Evolutionary conservation across 2,797 vertebrate genomes (phyloP).

Genomic region (Cryptoprocta ferox): DNA sequence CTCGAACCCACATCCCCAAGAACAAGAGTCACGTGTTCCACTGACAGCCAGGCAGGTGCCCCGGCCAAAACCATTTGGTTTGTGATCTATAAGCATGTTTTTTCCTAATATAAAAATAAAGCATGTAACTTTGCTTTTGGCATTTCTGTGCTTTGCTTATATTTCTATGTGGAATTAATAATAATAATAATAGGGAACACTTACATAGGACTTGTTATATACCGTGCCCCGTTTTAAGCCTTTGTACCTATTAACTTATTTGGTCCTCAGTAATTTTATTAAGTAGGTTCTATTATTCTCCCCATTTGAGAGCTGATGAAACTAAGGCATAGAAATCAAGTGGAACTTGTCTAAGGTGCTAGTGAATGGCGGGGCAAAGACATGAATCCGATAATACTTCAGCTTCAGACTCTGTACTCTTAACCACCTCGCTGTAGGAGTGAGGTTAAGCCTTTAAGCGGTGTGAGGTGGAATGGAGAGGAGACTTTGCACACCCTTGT

Average conservation of each 20-base stretch:
- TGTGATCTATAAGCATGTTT: slow-evolving; percentile 33
- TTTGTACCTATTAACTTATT: neutral
- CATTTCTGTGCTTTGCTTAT: neutral
- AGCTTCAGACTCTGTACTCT: neutral
- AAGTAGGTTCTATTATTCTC: neutral
- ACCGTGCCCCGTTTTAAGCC: neutral
- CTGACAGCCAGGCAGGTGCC: neutral
- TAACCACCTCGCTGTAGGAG: neutral
- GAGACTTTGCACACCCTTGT: neutral
- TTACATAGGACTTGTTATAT: neutral
- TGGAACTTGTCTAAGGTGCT: neutral
- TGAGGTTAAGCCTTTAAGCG: neutral
- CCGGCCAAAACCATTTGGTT: neutral
- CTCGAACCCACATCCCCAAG: neutral
- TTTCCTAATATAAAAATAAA: neutral
- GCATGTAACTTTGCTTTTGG: neutral
- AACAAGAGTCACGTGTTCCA: neutral
- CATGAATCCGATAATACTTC: neutral
- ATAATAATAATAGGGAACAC: neutral
- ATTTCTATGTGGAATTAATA: neutral
- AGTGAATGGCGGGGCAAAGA: neutral
- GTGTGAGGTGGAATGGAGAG: neutral
- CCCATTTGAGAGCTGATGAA: neutral
- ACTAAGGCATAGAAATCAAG: neutral
- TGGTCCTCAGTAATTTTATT: neutral